A percentile compares a stretch with the other conserved stretches of the same genome.
Evolutionary conservation across 2,888 invertebrate genomes (phyloP).

Genomic region (Brachycybe producta): DNA sequence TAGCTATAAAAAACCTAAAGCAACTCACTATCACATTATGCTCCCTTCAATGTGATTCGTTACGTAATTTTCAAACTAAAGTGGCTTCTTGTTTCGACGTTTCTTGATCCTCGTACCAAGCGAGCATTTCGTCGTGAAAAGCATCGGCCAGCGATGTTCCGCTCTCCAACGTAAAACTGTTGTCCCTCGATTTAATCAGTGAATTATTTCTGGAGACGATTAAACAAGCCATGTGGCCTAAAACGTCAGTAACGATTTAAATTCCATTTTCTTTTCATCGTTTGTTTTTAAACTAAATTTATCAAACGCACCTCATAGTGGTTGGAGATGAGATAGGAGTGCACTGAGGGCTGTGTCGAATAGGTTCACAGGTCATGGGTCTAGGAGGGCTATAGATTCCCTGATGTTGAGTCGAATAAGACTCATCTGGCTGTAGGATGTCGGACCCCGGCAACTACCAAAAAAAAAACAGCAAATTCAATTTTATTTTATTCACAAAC

Average conservation of each 20-base stretch:
- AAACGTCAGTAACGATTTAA: neutral
- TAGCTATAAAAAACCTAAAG: no score
- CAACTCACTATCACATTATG: no score
- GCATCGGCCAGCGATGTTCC: slow-evolving; percentile 36
- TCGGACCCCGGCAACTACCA: slow-evolving; percentile 24
- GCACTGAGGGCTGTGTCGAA: slow-evolving; percentile 22
- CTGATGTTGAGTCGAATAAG: slow-evolving; percentile 27
- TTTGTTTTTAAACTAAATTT: neutral
- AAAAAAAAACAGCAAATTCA: no score
- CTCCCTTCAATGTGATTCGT: no score
- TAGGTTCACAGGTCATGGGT: slow-evolving; percentile 40
- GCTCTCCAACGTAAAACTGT: slow-evolving; percentile 22
- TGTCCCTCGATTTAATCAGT: slow-evolving; percentile 21
- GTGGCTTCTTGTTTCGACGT: slow-evolving; percentile 17
- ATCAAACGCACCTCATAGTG: neutral
- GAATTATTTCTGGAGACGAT: slow-evolving; percentile 9
- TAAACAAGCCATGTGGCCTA: neutral
- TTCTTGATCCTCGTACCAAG: slow-evolving; percentile 39
- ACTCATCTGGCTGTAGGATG: slow-evolving; percentile 25
- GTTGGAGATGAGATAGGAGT: slow-evolving; percentile 29
- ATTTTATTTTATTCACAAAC: no score
- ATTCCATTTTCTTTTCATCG: neutral
- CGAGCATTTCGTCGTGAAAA: slow-evolving; percentile 44
- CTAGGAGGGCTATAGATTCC: slow-evolving; percentile 40
- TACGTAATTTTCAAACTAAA: slow-evolving; percentile 5